Conservation (phyloP, 2,888 invertebrate species). For the Boloria euphrosyne region DNA sequence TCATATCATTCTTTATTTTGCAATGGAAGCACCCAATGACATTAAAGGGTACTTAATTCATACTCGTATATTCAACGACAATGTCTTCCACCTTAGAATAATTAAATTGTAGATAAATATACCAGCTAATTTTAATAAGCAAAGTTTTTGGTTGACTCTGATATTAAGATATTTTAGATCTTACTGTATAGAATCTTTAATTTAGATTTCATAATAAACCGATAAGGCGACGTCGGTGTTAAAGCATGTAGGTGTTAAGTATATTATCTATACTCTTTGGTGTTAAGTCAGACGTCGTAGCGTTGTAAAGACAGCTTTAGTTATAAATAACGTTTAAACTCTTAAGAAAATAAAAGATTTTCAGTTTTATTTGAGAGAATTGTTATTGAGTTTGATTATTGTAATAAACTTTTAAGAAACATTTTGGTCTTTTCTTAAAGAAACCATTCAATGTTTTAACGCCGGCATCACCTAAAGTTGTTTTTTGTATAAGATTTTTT, state of each 20-base stretch:
- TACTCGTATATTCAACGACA: no score
- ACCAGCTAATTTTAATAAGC: no score
- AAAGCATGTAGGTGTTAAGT: slow-evolving; percentile 51
- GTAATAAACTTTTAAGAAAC: slow-evolving; percentile 56
- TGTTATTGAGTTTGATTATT: slow-evolving; percentile 47
- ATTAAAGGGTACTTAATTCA: no score
- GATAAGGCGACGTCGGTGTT: slow-evolving; percentile 70
- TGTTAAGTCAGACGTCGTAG: slow-evolving; percentile 17
- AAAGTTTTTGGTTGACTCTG: no score
- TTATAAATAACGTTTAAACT: slow-evolving; percentile 4
- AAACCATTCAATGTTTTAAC: slow-evolving; percentile 62
- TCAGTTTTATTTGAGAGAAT: slow-evolving; percentile 32
- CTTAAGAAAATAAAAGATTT: slow-evolving; percentile 26
- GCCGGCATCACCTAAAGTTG: slow-evolving; percentile 70
- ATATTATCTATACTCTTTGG: no score
- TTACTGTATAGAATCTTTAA: no score
- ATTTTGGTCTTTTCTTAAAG: slow-evolving; percentile 45
- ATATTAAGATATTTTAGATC: no score
- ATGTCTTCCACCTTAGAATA: no score
- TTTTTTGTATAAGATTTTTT: background rate
- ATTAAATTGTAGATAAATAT: no score
- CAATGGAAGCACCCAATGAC: no score
- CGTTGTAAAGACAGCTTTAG: slow-evolving; percentile 42
- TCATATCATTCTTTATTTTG: no score
- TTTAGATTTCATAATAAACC: no score